Evolutionary conservation across 2,888 invertebrate genomes (phyloP), one percentile per base, ranked within the genome.

Genomic region (Rugalucina vietnamica): DNA sequence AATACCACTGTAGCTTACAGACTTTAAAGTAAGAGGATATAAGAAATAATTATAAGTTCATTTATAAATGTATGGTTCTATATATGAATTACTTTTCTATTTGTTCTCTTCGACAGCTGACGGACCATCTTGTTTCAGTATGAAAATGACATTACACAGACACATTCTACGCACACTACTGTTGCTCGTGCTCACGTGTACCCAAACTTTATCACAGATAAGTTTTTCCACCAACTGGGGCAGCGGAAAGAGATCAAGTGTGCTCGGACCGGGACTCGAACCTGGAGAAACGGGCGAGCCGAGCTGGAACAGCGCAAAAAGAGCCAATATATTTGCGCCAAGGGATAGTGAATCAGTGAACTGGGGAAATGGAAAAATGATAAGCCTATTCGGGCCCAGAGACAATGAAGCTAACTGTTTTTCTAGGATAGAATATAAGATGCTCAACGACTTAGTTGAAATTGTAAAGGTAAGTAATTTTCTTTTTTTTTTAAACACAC

Each of bases 151-250:
- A n/a, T n/a, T n/a, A n/a, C n/a, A n/a, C n/a, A 29, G 5, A 34
- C 18, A 65, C 21, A 34, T 29, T 1, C 65, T 65, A 1, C 34
- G 32, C 34, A 34, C 34, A 18, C 34, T 65, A 18, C 34, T 65
- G 21, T 1, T 65, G 2, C 21, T 65, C 24, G 12, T 34, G 34
- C 1, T 65, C 1, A 34, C 65, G 24, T 65, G 65, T 18, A 65
- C 4, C 34, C 5, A 21, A 32, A 49, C 49, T 1, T 73, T 49
- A 10, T 79, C 49, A 57, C 89, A 89, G 60, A 84, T 89, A 10
- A 89, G 88, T 72, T 89, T 89, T 27, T 89, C 89, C 1, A 89
- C 89, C 14, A 84, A 84, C 77, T 89, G 89, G 89, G 89, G 89
- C 4, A 86, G 82, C 57, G 89, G 89, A 8, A 89, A 89, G 65